Percentiles rank a stretch among this genome's conserved stretches.
Conservation (phyloP, 2,888 invertebrate species). For the Chymomyza caudatula region DNA sequence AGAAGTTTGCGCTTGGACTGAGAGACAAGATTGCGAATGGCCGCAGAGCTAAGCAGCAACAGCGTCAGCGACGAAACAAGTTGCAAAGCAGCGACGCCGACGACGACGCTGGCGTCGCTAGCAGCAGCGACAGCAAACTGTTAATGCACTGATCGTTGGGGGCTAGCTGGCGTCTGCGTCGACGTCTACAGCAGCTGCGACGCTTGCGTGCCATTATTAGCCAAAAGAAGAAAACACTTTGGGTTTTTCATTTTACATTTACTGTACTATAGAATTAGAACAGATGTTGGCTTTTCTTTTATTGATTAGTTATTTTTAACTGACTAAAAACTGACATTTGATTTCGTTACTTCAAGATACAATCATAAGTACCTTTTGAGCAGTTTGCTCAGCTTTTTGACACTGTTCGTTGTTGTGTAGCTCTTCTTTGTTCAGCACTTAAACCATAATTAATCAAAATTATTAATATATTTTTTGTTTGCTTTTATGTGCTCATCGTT, state of each 20-base stretch:
- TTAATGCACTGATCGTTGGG: not conserved
- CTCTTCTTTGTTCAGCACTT: not conserved
- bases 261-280: conserved; percentile 29
- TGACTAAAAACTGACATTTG: not conserved
- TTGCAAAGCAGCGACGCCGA: conserved; percentile 38
- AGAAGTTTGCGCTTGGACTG: conserved; percentile 67
- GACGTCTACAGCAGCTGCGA: not conserved
- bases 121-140: not conserved
- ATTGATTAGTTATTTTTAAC: conserved; percentile 1
- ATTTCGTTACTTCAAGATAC: not conserved
- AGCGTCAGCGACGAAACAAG: conserved; percentile 36
- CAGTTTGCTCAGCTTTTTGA: conserved; percentile 10
- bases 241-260: conserved; percentile 30
- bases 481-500: conserved; percentile 49
- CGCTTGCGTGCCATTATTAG: not conserved
- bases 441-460: conserved; percentile 34
- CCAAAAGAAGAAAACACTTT: conserved; percentile 11
- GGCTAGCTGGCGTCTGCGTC: not conserved
- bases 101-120: not conserved
- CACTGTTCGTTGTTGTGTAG: not conserved
- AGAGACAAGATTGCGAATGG: conserved; percentile 53
- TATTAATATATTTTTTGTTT: conserved; percentile 16
- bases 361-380: conserved; percentile 25
- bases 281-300: conserved; percentile 29
- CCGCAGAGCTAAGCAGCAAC: conserved; percentile 26